Evolutionary conservation across 2,797 vertebrate genomes (phyloP).

Genomic region (Masticophis lateralis): DNA sequence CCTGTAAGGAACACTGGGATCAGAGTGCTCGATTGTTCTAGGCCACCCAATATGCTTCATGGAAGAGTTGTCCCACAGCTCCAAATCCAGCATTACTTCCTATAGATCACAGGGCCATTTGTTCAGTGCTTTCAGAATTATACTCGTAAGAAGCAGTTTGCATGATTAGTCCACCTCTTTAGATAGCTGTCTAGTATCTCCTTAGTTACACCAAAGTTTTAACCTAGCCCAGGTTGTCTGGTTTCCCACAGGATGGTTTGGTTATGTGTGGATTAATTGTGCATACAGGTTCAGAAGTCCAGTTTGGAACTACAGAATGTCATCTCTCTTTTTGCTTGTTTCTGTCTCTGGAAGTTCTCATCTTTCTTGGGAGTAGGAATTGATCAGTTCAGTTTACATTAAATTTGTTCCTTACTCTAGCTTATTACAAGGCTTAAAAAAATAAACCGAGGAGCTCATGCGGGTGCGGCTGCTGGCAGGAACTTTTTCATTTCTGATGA

Average conservation of each 20-base stretch:
- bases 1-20: background rate
- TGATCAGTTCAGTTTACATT: constrained; percentile 45
- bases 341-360: background rate
- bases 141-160: background rate
- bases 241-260: background rate
- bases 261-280: background rate
- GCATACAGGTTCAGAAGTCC: background rate
- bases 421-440: constrained; percentile 55
- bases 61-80: too few species aligned
- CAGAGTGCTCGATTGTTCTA: background rate
- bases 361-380: background rate
- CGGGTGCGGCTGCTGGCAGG: constrained; percentile 59
- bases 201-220: background rate
- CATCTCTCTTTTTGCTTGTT: background rate
- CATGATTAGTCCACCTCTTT: background rate
- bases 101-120: too few species aligned
- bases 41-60: background rate
- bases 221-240: background rate
- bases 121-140: background rate
- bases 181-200: background rate
- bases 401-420: constrained; percentile 23
- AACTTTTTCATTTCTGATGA: constrained; percentile 37
- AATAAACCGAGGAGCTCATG: constrained; percentile 30
- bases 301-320: background rate
- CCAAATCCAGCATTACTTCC: background rate